These are phyloP conservation scores for Anoplophora glabripennis DNA, from an alignment of 1,140 invertebrate species.

Conservation along the genomic window DNA sequence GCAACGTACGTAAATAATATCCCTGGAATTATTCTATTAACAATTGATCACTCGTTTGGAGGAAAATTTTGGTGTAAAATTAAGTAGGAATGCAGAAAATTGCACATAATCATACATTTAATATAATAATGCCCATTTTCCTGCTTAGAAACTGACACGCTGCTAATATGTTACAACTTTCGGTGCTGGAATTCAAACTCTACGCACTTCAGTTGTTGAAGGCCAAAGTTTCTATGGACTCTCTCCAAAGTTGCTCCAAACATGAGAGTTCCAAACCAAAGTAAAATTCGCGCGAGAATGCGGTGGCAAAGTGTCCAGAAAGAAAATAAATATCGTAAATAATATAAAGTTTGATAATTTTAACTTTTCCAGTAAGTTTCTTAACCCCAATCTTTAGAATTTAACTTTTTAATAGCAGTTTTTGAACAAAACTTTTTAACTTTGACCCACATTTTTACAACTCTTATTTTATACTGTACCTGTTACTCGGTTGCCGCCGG, in stretches of 20 bases:
- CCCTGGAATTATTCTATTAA: too few species aligned
- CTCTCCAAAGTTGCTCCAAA: background rate
- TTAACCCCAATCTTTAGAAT: conserved; percentile 35
- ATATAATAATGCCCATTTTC: too few species aligned
- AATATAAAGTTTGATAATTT: conserved; percentile 35
- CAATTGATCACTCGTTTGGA: too few species aligned
- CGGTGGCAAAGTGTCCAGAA: conserved; percentile 16
- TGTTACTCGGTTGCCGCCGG: conserved; percentile 17
- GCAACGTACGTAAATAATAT: too few species aligned
- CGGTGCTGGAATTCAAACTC: too few species aligned
- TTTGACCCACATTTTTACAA: conserved; percentile 35
- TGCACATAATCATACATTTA: too few species aligned
- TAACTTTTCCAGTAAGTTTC: conserved; percentile 30
- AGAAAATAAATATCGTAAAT: conserved; percentile 33
- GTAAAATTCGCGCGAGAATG: conserved; percentile 15
- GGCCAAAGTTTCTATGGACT: background rate
- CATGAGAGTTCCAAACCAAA: background rate
- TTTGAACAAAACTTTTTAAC: conserved; percentile 38
- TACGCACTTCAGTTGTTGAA: too few species aligned
- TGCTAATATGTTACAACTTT: too few species aligned
- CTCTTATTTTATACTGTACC: conserved; percentile 30
- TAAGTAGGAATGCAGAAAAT: too few species aligned
- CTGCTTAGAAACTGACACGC: too few species aligned
- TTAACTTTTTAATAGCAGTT: conserved; percentile 40
- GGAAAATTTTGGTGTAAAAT: too few species aligned